Evolutionary conservation across 2,113 vertebrate genomes (phyloP), one percentile per base, ranked within the genome.

Genomic region (Eudyptes chrysolophus): DNA sequence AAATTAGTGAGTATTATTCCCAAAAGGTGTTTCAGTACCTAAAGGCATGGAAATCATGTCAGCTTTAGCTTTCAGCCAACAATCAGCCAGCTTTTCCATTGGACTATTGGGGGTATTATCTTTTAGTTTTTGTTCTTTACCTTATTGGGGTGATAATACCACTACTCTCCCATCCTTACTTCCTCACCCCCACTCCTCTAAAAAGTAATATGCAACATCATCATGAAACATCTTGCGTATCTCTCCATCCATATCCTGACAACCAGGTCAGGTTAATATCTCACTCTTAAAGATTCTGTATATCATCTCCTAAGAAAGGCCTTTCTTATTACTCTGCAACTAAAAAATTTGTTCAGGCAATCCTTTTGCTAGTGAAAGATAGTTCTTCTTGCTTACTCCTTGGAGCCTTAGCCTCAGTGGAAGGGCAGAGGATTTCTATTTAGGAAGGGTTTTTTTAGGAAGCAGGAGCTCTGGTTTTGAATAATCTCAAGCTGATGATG

Each of bases 111-210:
- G 17, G 9, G 3, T 1, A 5, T 36, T 78, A 32, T 29, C 5
- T 26, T 60, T 71, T 17, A 22, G 3, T 1, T 66, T 66, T 70
- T 66, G 11, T 55, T 64, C 11, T 93, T 88, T 34, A 65, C 6
- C 9, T 40, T 21, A 55, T 30, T 79, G 48, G 4, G 48, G 5
- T 36, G 38, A n/a, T 24, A 25, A 55, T 30, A 40, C 7, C 16
- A 48, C n/a, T 40, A 40, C 5, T 27, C 34, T 75, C 17, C 20
- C 15, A 30, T 32, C 5, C 15, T 54, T 11, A 57, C 6, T 49
- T 89, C 42, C 13, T 68, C 21, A 38, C 11, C 2, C 9, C 3
- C 4, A 9, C 2, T 1, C 8, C 13, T 10, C 3, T 14, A 30
- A 58, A 61, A 74, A n/a, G 7, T 44, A 68, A n/a, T 54, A 49